Evolutionary conservation across 2,888 invertebrate genomes (phyloP), one percentile per base, ranked within the genome.

Genomic region (Stenoptilia bipunctidactyla): DNA sequence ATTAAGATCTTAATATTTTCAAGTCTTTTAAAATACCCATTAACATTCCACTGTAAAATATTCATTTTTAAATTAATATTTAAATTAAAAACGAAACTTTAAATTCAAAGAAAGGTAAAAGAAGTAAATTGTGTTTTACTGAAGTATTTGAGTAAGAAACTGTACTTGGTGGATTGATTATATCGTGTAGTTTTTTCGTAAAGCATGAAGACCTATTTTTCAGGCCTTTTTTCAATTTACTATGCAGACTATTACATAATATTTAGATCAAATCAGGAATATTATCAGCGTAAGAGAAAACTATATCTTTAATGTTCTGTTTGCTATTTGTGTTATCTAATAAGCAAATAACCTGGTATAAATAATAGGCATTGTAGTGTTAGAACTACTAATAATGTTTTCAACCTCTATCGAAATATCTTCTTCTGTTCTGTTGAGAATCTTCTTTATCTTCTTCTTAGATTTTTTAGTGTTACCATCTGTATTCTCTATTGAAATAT

Each of bases 301-400:
- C 37, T 5, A 37, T 20, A 13, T 34, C 35, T 25, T 41, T 41
- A 15, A 46, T 38, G 34, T 44, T 44, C 36, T 41, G 40, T 36
- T 45, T 45, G 4, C 44, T 40, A 27, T 34, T 34, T 4, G 34
- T 25, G 13, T 36, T 41, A 39, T 46, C 44, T 15, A 46, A 15
- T 27, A 44, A 36, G 36, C 44, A 44, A 15, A 46, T 46, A 27
- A 44, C 44, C 30, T 46, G 44, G 10, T 30, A n/a, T 30, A 10
- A 30, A 15, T 20, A 8, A 20, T 20, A 20, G 3, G 3, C 4
- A 20, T 20, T 3, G 20, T 5, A 20, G 8, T 3, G 20, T 3
- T 20, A 3, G 8, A 20, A 20, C 3, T 3, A 20, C 20, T 8
- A 20, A 3, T 20, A 20, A 20, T 20, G 3, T 8, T 5, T 5